Percentiles rank a stretch among this genome's conserved stretches.
These are phyloP conservation scores for Drosophila pruinosa DNA, from an alignment of 1,140 invertebrate species.

Conservation along the genomic window DNA sequence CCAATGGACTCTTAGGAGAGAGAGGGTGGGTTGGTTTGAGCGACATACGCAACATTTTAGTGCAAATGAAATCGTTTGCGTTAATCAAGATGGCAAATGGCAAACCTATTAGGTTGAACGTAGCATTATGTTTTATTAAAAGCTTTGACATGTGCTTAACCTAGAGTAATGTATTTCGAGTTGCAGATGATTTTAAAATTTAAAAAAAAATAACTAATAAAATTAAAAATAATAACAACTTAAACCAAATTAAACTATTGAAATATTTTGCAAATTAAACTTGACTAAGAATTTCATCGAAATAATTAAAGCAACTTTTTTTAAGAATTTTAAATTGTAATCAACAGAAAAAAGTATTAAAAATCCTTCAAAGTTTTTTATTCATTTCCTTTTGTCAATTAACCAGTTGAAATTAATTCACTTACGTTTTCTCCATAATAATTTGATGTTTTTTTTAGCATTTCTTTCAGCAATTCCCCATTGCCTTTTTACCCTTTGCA, in stretches of 20 bases:
- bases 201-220: too few relatives aligned
- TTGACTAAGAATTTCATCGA: neutral
- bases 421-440: neutral
- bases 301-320: neutral
- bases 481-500: neutral
- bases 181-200: too few relatives aligned
- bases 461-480: neutral
- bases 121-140: neutral
- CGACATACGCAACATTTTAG: neutral
- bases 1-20: neutral
- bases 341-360: too few relatives aligned
- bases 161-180: too few relatives aligned
- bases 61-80: neutral
- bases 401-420: neutral
- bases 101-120: neutral
- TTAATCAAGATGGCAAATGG: neutral
- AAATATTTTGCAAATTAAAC: neutral
- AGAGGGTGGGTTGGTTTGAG: neutral
- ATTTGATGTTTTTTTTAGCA: neutral
- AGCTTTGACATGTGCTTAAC: too few relatives aligned
- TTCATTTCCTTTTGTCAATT: neutral
- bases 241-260: too few relatives aligned
- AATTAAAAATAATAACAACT: too few relatives aligned
- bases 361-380: neutral
- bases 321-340: too few relatives aligned